Evolutionary conservation across 1,140 invertebrate genomes (phyloP).

Genomic region (Dendroctonus valens): DNA sequence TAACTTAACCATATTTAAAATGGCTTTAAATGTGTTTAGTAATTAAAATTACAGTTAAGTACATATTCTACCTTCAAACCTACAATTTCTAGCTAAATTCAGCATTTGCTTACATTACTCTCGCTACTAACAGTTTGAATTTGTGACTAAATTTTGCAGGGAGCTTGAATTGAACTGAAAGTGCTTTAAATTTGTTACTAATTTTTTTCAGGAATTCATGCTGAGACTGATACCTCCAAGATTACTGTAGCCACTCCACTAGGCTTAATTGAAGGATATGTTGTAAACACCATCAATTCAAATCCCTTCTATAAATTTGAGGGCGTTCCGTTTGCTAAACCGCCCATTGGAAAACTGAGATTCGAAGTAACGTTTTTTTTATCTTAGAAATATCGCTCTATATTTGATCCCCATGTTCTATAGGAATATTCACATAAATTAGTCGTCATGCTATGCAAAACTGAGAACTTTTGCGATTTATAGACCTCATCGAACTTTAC

Average conservation of each 20-base stretch:
- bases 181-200: too few relatives aligned
- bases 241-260: constrained; percentile 19
- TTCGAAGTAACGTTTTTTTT: constrained; percentile 32
- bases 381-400: not conserved
- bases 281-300: constrained; percentile 29
- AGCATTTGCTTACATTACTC: too few relatives aligned
- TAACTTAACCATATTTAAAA: too few relatives aligned
- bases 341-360: constrained; percentile 38
- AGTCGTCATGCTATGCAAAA: not conserved
- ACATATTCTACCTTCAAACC: too few relatives aligned
- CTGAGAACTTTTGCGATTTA: not conserved
- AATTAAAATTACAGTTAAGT: too few relatives aligned
- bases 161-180: too few relatives aligned
- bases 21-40: too few relatives aligned
- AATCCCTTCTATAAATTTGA: constrained; percentile 35
- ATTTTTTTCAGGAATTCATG: too few relatives aligned
- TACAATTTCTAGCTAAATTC: too few relatives aligned
- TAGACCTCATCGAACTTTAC: not conserved
- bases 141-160: too few relatives aligned
- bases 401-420: not conserved
- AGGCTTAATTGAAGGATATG: constrained; percentile 35
- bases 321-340: constrained; percentile 41
- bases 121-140: too few relatives aligned
- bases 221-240: too few relatives aligned
- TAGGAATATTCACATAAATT: not conserved